Conservation (phyloP, 2,113 vertebrate species). For the Tetrax tetrax region DNA sequence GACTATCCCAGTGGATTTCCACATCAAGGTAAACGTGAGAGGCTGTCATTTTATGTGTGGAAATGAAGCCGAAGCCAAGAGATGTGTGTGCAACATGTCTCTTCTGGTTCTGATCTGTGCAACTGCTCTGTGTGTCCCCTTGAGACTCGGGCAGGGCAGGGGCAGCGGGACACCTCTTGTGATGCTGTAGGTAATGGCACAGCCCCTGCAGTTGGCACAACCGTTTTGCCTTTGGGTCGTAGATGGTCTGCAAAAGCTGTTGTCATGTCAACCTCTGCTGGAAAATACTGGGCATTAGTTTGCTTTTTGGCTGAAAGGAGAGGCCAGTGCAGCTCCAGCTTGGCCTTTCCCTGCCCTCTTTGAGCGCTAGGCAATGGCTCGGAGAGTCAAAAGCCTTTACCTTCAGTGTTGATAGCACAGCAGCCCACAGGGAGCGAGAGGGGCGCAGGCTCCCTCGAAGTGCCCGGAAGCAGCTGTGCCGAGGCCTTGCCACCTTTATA, state of each 20-base stretch:
- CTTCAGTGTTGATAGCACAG: background rate
- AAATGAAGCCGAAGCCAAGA: background rate
- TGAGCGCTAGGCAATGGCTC: background rate
- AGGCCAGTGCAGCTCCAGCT: background rate
- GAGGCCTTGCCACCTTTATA: background rate
- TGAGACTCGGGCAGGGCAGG: background rate
- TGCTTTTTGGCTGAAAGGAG: background rate
- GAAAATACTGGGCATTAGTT: background rate
- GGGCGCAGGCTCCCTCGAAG: background rate
- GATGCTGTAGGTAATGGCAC: background rate
- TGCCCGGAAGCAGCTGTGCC: background rate
- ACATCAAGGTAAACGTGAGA: constrained; percentile 83
- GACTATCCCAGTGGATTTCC: constrained; percentile 93
- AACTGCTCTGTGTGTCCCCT: background rate
- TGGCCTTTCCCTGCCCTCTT: background rate
- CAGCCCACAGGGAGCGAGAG: background rate
- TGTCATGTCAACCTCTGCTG: background rate
- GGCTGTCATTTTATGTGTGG: background rate
- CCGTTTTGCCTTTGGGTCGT: background rate
- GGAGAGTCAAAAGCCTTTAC: background rate
- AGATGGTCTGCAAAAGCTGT: background rate
- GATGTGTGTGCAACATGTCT: accelerated
- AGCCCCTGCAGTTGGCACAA: background rate
- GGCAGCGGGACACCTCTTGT: background rate
- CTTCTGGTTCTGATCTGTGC: background rate